phyloP scores from a whole-genome alignment of 2,888 invertebrate genomes.

The Sarcophaga variegata region DNA sequence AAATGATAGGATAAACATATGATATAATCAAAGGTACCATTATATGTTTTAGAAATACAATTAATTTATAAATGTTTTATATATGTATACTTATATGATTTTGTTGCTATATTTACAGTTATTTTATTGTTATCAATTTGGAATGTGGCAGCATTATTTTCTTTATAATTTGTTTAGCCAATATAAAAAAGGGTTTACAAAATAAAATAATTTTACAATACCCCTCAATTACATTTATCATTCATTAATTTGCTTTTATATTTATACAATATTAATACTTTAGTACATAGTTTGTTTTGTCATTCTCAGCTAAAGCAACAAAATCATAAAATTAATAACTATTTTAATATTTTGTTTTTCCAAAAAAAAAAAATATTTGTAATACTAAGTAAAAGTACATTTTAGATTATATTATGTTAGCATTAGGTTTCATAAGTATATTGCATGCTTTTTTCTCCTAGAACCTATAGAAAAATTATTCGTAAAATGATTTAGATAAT shows the following conservation, averaged over 20 bases:
- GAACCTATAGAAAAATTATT: background rate
- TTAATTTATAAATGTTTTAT: constrained; percentile 28
- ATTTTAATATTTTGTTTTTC: background rate
- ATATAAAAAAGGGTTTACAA: background rate
- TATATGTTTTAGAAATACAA: constrained; percentile 36
- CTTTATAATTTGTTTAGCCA: constrained; percentile 1
- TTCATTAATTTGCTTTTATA: background rate
- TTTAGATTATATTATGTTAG: background rate
- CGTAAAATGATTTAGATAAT: background rate
- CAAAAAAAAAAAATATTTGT: background rate
- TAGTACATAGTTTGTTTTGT: background rate
- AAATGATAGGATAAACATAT: constrained; percentile 27
- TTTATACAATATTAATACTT: constrained; percentile 2
- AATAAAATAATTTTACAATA: background rate
- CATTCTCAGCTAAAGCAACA: constrained; percentile 38
- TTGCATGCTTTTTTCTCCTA: background rate
- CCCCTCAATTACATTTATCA: background rate
- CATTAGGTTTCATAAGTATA: background rate
- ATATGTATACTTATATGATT: constrained; percentile 26
- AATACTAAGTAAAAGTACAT: background rate
- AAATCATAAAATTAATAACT: constrained; percentile 43
- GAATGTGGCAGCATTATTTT: constrained; percentile 63
- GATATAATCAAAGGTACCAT: constrained; percentile 41
- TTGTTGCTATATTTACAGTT: constrained; percentile 38
- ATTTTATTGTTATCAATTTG: constrained; percentile 45